phyloP scores from a whole-genome alignment of 2,113 vertebrate species.

The Ptilonorhynchus violaceus region DNA sequence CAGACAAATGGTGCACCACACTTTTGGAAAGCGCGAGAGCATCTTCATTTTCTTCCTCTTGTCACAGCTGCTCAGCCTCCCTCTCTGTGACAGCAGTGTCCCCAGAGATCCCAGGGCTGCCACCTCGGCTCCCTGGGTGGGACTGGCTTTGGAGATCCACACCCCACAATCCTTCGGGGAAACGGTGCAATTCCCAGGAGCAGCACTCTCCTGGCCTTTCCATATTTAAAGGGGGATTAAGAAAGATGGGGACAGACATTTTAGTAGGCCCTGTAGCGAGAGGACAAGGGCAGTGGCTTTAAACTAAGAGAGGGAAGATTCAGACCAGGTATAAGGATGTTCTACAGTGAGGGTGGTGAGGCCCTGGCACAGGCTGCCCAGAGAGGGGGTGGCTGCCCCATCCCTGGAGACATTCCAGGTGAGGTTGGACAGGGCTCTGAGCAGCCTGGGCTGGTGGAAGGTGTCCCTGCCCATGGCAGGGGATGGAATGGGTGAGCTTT shows the following conservation, averaged over 20 bases:
- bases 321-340: accelerated
- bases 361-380: neutral
- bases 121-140: neutral
- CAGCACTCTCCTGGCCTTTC: neutral
- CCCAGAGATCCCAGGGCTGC: neutral
- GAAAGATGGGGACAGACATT: neutral
- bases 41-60: neutral
- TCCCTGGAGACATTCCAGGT: neutral
- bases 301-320: neutral
- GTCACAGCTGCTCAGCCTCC: neutral
- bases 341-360: accelerated
- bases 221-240: accelerated
- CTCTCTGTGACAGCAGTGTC: neutral
- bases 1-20: neutral
- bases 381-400: neutral
- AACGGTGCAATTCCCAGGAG: neutral
- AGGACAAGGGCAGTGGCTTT: accelerated
- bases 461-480: neutral
- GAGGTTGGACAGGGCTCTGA: neutral
- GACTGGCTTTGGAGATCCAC: neutral
- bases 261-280: accelerated
- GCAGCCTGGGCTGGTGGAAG: neutral
- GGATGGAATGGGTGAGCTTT: accelerated
- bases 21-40: neutral
- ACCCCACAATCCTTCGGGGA: neutral